These are phyloP conservation scores for Rhagium mordax DNA, from an alignment of 2,888 invertebrate species.

Conservation along the genomic window DNA sequence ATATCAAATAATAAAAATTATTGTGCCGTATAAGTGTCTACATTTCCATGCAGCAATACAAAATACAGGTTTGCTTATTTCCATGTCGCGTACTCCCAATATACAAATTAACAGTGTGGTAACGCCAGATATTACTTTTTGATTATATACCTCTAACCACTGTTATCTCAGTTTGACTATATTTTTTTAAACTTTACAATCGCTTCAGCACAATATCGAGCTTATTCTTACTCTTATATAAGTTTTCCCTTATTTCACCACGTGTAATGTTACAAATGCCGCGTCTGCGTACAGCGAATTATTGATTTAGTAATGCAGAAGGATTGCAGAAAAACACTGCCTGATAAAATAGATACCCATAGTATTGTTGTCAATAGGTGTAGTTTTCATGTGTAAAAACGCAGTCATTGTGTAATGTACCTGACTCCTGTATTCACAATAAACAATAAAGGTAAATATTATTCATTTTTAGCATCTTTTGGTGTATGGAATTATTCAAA, in stretches of 20 bases:
- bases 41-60: too few relatives aligned
- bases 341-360: conserved; percentile 29
- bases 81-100: too few relatives aligned
- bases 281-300: conserved; percentile 44
- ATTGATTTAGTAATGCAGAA: conserved; percentile 53
- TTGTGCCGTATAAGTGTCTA: too few relatives aligned
- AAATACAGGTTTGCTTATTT: too few relatives aligned
- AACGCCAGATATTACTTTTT: too few relatives aligned
- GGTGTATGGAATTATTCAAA: background rate
- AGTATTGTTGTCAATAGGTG: conserved; percentile 38
- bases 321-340: conserved; percentile 49
- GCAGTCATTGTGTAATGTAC: conserved; percentile 11
- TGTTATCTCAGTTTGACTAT: background rate
- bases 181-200: background rate
- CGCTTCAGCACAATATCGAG: background rate
- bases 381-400: conserved; percentile 31
- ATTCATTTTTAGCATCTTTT: background rate
- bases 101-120: too few relatives aligned
- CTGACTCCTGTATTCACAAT: background rate
- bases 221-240: conserved; percentile 9
- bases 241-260: conserved; percentile 21
- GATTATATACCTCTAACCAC: too few relatives aligned
- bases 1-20: too few relatives aligned
- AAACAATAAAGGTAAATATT: conserved; percentile 7
- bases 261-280: conserved; percentile 31